Evolutionary conservation across 2,888 invertebrate genomes (phyloP), one percentile per base, ranked within the genome.

Genomic region (Drosophila siamana): DNA sequence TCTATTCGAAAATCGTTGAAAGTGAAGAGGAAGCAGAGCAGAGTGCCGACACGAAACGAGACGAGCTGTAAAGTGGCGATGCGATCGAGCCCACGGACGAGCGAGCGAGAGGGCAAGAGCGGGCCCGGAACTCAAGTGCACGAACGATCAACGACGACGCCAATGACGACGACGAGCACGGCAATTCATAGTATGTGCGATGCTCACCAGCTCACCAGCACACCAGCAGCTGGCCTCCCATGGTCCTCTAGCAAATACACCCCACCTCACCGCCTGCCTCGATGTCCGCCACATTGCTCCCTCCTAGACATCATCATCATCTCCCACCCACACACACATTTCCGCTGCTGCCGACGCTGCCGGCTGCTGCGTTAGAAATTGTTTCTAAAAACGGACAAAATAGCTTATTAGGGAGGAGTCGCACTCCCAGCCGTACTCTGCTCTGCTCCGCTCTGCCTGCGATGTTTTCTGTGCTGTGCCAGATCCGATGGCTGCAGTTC

Each of bases 311-410:
- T 48, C 62, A 68, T 66, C 64, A 65, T 48, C 64, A 70, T 70
- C 66, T 75, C 60, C 82, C 82, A 77, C 78, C 77, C 68, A 78
- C 74, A 61, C 71, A 62, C 46, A 46, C 62, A 56, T 63, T 77
- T 73, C 74, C 75, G 73, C 56, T 65, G 62, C 16, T 15, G 60
- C 28, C 24, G 50, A 16, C 24, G 50, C 38, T 44, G 64, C 26
- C 13, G 50, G 43, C 72, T 69, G 73, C 69, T 65, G 78, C 78
- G 76, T 82, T 71, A 70, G 67, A 78, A 75, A 84, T 69, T 78
- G 74, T 88, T 80, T 88, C 86, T 88, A 88, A 86, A 83, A 80
- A 70, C 88, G 88, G 86, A 82, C 68, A 75, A 86, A 85, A 70
- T 80, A 79, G 77, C 77, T 76, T 72, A 66, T 80, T 78, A 73